Evolutionary conservation across 2,888 invertebrate species (phyloP).

Genomic region (Ophion ellenae): DNA sequence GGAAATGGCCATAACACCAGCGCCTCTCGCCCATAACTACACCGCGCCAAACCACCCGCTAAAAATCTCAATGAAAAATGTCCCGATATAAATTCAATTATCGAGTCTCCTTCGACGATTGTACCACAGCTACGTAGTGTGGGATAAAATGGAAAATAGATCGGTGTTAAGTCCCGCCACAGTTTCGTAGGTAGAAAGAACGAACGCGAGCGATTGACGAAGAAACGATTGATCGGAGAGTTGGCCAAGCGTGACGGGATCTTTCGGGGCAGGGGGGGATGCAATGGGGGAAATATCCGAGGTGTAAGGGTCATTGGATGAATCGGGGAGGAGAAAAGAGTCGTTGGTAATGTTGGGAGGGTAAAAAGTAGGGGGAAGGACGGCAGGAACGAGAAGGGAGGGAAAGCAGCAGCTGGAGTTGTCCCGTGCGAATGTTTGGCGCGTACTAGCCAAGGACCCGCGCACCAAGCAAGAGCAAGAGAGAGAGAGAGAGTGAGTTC

Average conservation of each 20-base stretch:
- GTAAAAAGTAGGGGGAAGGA: constrained; percentile 31
- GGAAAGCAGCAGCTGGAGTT: constrained; percentile 64
- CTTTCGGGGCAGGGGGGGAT: neutral
- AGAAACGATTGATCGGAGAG: constrained; percentile 53
- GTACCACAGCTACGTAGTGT: neutral
- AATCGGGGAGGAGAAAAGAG: constrained; percentile 16
- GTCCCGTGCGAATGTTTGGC: constrained; percentile 69
- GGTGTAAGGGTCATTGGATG: constrained; percentile 21
- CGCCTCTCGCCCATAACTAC: too few relatives aligned
- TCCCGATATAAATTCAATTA: constrained; percentile 14
- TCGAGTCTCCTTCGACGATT: neutral
- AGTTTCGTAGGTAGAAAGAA: constrained; percentile 1
- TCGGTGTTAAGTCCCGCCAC: neutral
- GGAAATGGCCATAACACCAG: neutral
- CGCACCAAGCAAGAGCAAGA: constrained; percentile 31
- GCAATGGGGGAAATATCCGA: constrained; percentile 3
- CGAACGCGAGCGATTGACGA: constrained; percentile 23
- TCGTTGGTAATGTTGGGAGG: neutral
- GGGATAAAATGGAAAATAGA: neutral
- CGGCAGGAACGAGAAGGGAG: constrained; percentile 26
- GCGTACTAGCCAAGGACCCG: constrained; percentile 61
- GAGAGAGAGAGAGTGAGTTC: constrained; percentile 67
- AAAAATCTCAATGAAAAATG: neutral
- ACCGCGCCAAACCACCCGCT: neutral
- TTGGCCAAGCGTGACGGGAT: constrained; percentile 23